A percentile compares a stretch with the other conserved stretches of the same genome.
These are phyloP conservation scores for Trichomalopsis sarcophagae DNA, from an alignment of 1,140 invertebrate genomes.

Conservation along the genomic window DNA sequence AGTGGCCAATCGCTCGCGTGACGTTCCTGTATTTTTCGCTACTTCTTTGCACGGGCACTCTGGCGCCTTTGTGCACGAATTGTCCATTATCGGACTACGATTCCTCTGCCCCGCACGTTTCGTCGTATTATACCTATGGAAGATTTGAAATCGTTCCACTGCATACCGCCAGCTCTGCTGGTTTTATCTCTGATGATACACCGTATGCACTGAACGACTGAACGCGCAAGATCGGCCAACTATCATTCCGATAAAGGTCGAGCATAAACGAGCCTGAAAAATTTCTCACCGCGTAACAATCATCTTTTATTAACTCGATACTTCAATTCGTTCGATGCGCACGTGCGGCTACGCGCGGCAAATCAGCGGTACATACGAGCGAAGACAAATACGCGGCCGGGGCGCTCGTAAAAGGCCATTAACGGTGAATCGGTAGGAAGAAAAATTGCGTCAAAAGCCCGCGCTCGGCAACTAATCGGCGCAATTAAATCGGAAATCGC, in stretches of 20 bases:
- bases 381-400: not conserved
- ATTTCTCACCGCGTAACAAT: not conserved
- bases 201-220: not conserved
- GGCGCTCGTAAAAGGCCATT: slow-evolving; percentile 3
- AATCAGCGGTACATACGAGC: not conserved
- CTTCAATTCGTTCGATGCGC: not conserved
- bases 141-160: not conserved
- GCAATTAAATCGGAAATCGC: slow-evolving; percentile 25
- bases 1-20: slow-evolving; percentile 30
- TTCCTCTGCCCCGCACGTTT: not conserved
- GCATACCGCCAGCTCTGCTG: too few relatives aligned
- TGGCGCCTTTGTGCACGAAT: not conserved
- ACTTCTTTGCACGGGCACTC: not conserved
- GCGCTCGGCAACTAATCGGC: slow-evolving; percentile 16
- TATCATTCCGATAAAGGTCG: not conserved
- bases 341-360: not conserved
- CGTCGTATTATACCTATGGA: not conserved
- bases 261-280: not conserved
- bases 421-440: slow-evolving; percentile 13
- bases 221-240: not conserved
- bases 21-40: not conserved
- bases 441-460: slow-evolving; percentile 7
- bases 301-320: not conserved
- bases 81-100: not conserved
- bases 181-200: not conserved